Percentiles rank a stretch among this genome's conserved stretches.
Conservation (phyloP, 2,888 invertebrate species). For the Atrina japonica region DNA sequence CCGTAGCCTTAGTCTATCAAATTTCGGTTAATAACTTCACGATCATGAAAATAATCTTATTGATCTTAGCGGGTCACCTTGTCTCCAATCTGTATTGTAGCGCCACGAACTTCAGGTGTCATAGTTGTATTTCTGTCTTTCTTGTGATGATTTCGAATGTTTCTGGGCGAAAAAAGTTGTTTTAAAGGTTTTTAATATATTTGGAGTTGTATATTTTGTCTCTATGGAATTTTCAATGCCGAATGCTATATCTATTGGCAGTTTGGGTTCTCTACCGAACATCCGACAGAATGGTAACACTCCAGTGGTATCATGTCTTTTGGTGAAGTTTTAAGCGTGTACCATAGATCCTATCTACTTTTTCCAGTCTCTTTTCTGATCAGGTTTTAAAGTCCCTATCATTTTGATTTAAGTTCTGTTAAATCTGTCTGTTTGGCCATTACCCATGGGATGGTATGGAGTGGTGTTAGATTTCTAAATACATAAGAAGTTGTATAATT, state of each 20-base stretch:
- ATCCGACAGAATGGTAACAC: slow-evolving; percentile 40
- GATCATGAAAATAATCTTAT: too few species aligned
- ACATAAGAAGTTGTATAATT: slow-evolving; percentile 27
- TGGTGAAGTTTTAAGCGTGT: slow-evolving; percentile 33
- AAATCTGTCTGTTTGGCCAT: slow-evolving; percentile 38
- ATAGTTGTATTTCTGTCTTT: slow-evolving; percentile 33
- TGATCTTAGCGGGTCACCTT: too few species aligned
- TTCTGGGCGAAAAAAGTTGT: slow-evolving; percentile 22
- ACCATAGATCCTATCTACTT: slow-evolving; percentile 26
- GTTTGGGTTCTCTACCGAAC: slow-evolving; percentile 32
- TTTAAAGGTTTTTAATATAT: slow-evolving; percentile 24
- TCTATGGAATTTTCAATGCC: neutral
- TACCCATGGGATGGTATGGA: slow-evolving; percentile 46
- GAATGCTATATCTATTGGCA: slow-evolving; percentile 39
- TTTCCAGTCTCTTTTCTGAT: slow-evolving; percentile 27
- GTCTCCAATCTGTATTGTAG: neutral
- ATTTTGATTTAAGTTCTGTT: slow-evolving; percentile 40
- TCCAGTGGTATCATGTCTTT: slow-evolving; percentile 40
- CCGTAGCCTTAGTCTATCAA: too few species aligned
- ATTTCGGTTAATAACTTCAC: too few species aligned
- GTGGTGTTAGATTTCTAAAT: slow-evolving; percentile 39
- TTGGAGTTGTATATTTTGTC: slow-evolving; percentile 8
- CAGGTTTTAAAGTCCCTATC: slow-evolving; percentile 34
- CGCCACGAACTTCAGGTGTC: slow-evolving; percentile 31
- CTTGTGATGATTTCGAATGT: neutral